phyloP scores from a whole-genome alignment of 2,113 vertebrate genomes.

The Chloropsis cyanopogon region DNA sequence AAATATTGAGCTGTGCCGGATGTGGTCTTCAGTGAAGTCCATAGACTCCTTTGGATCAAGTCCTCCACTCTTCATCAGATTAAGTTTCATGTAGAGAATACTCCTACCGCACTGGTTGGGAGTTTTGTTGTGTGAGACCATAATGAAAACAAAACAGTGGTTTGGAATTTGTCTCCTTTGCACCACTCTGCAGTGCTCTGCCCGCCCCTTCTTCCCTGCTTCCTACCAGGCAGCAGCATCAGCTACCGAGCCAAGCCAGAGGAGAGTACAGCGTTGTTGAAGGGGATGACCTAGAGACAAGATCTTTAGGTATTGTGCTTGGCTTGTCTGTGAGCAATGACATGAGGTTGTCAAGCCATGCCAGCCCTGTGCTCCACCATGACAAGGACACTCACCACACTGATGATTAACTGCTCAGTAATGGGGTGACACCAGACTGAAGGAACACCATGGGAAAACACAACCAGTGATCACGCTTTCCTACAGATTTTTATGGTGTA shows the following conservation, averaged over 20 bases:
- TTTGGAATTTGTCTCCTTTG: neutral
- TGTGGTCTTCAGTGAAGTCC: neutral
- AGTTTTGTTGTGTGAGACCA: neutral
- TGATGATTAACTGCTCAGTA: neutral
- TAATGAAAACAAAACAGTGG: neutral
- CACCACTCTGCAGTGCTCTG: neutral
- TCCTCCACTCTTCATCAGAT: neutral
- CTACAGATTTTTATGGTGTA: neutral
- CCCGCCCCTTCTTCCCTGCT: neutral
- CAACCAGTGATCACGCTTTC: neutral
- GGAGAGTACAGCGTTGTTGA: rapidly evolving
- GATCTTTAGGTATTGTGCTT: neutral
- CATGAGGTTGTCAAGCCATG: neutral
- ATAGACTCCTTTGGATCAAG: neutral
- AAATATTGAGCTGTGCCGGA: neutral
- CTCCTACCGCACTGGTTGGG: rapidly evolving
- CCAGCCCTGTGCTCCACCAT: neutral
- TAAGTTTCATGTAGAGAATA: neutral
- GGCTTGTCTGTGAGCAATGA: neutral
- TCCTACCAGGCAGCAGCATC: neutral
- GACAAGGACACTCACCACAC: neutral
- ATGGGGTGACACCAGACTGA: neutral
- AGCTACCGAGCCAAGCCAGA: neutral
- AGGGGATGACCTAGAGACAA: neutral
- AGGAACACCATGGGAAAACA: neutral